Conservation (phyloP, 2,797 vertebrate species). For the Sphenodon punctatus region DNA sequence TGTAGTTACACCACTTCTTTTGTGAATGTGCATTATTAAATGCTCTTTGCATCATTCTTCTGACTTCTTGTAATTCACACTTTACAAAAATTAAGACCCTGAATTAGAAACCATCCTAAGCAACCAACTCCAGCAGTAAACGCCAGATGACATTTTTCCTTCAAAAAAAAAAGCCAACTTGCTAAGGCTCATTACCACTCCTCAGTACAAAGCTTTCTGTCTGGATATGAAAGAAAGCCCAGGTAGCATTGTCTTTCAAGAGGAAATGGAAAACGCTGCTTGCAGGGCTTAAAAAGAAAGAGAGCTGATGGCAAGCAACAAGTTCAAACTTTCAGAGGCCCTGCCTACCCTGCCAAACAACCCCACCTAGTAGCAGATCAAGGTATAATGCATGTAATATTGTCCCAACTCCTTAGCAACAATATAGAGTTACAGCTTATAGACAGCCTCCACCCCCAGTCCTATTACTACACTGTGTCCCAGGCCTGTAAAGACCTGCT, state of each 20-base stretch:
- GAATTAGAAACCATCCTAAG: slow-evolving; percentile 87
- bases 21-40: slow-evolving; percentile 94
- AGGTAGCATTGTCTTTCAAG: slow-evolving; percentile 57
- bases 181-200: slow-evolving; percentile 73
- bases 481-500: background rate
- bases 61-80: slow-evolving; percentile 95
- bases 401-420: background rate
- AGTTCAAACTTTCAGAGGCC: slow-evolving; percentile 11
- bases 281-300: slow-evolving; percentile 5
- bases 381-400: background rate
- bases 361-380: background rate
- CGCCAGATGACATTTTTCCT: slow-evolving; percentile 69
- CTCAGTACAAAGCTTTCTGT: slow-evolving; percentile 63
- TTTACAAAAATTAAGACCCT: slow-evolving; percentile 91
- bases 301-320: slow-evolving; percentile 39
- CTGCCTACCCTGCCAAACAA: background rate
- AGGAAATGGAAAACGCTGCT: slow-evolving; percentile 46
- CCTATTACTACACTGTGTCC: background rate
- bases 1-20: slow-evolving; percentile 90
- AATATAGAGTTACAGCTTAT: no score
- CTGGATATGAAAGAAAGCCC: slow-evolving; percentile 59
- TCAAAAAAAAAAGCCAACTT: slow-evolving; percentile 68
- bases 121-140: slow-evolving; percentile 76
- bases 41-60: slow-evolving; percentile 97
- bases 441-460: no score